Evolutionary conservation across 2,888 invertebrate species (phyloP), one percentile per base, ranked within the genome.

Genomic region (Lycocerus yunnanus): DNA sequence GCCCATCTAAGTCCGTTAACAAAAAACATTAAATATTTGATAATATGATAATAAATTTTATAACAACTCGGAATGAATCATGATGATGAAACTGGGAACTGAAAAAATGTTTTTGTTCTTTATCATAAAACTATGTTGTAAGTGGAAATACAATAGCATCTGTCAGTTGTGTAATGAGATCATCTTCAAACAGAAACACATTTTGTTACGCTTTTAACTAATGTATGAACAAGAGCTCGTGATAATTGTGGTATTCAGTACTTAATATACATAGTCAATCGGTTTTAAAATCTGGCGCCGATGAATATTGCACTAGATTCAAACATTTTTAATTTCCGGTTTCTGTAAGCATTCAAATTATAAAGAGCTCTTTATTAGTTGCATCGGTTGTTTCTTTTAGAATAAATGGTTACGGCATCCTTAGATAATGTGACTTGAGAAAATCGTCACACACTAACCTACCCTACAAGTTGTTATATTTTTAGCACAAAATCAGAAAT

Each of bases 61-160:
- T 24, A 24, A 11, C 24, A 27, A 27, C 27, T n/a, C 43, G n/a
- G n/a, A 43, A 67, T 74, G 71, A 74, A 61, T 72, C 72, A 75
- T 16, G 58, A 27, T 67, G 71, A 61, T 71, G 68, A 63, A 16
- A 20, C 61, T 63, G 61, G 61, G 20, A 63, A 11, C 61, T 18
- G 13, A 63, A 74, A 74, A 74, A 74, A 27, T 58, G 24, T 59
- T 75, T 75, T 72, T 75, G 69, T 63, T 59, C 65, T 69, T 71
- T 71, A 68, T 73, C 65, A 66, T 68, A 72, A 69, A 24, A 65
- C 69, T 61, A 63, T 61, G 66, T 20, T 72, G 58, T 75, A 68
- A 73, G 73, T 76, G 73, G 78, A 78, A 79, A 79, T 74, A 79
- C 79, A 79, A 79, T 79, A 79, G 79, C 79, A 79, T 75, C 78